A percentile compares a stretch with the other conserved stretches of the same genome.
Conservation (phyloP, 2,888 invertebrate species). For the Noctua janthe region DNA sequence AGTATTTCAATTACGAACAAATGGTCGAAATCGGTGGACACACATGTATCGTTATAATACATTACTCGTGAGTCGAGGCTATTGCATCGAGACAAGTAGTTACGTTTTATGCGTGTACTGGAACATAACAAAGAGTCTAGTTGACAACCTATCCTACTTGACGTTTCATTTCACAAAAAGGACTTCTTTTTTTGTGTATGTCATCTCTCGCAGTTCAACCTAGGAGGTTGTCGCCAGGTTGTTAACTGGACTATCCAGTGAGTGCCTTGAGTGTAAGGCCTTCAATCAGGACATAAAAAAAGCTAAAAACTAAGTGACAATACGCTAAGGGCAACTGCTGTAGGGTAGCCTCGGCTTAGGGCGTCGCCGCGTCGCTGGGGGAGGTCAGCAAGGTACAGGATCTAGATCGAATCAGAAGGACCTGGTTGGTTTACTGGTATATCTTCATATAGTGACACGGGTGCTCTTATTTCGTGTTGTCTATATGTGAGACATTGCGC, state of each 20-base stretch:
- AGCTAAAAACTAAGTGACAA: background rate
- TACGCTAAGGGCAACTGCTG: background rate
- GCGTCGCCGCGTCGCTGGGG: background rate
- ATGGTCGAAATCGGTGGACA: background rate
- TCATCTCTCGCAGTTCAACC: background rate
- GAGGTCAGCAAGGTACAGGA: background rate
- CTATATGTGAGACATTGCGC: constrained; percentile 55
- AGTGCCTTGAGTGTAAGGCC: background rate
- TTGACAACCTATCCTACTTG: background rate
- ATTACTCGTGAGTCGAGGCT: background rate
- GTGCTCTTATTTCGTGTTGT: constrained; percentile 18
- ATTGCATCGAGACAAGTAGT: background rate
- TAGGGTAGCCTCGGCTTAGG: background rate
- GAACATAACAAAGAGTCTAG: background rate
- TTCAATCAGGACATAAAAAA: background rate
- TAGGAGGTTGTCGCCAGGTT: background rate
- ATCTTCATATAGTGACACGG: constrained; percentile 46
- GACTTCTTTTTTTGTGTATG: background rate
- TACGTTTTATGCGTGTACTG: background rate
- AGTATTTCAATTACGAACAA: background rate
- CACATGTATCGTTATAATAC: background rate
- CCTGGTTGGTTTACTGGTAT: background rate
- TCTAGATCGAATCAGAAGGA: background rate
- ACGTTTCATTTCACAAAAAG: background rate
- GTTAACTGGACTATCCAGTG: background rate